Evolutionary conservation across 2,113 vertebrate species (phyloP).

Genomic region (Chrysochloris asiatica): DNA sequence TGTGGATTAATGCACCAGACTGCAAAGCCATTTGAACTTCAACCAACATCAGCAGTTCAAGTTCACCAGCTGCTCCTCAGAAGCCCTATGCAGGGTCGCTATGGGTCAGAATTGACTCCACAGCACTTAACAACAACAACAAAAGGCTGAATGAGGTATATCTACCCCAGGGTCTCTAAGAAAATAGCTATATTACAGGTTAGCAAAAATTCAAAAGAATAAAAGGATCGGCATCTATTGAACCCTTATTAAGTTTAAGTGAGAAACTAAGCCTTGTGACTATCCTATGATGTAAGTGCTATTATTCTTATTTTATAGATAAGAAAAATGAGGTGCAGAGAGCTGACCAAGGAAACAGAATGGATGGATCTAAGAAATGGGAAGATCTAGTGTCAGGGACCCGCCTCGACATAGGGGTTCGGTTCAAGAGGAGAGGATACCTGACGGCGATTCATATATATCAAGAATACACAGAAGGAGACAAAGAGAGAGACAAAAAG

Average conservation of each 20-base stretch:
- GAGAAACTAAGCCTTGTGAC: not conserved
- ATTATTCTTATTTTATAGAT: not conserved
- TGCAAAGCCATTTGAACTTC: no score
- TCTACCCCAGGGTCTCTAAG: not conserved
- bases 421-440: no score
- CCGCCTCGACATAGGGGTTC: no score
- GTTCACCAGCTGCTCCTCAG: no score
- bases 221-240: not conserved
- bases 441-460: no score
- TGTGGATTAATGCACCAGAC: no score
- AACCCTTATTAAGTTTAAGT: not conserved
- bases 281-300: not conserved
- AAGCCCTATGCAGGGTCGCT: no score
- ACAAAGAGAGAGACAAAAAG: no score
- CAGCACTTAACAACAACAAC: no score
- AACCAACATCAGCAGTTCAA: no score
- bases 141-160: not conserved
- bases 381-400: not conserved
- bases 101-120: no score
- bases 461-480: no score
- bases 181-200: not conserved
- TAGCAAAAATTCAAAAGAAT: not conserved
- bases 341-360: constrained; percentile 16
- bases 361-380: not conserved
- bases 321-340: not conserved